Conservation (phyloP, 1,140 invertebrate genomes). For the Asbolus verrucosus region DNA sequence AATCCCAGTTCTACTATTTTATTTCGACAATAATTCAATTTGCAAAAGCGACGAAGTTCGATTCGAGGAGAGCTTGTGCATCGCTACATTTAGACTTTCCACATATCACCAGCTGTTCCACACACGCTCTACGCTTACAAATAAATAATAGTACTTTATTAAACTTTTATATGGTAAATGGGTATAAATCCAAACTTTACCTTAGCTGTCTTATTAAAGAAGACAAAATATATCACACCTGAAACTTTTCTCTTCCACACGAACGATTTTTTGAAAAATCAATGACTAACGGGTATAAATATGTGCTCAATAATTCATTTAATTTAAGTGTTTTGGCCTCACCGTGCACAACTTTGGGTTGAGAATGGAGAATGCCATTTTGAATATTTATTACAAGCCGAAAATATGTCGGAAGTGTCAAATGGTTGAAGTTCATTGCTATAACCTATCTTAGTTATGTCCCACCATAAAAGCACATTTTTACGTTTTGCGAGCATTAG, state of each 20-base stretch:
- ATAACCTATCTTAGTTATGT: no score
- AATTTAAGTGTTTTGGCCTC: no score
- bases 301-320: no score
- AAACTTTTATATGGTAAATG: constrained; percentile 37
- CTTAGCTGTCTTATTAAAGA: constrained; percentile 36
- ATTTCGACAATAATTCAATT: constrained; percentile 52
- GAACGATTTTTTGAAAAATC: no score
- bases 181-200: constrained; percentile 31
- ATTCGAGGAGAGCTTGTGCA: constrained; percentile 46
- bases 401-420: no score
- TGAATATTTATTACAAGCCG: no score
- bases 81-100: constrained; percentile 37
- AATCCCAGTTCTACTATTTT: constrained; percentile 52
- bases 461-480: no score
- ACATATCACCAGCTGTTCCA: constrained; percentile 41
- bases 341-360: no score
- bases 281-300: no score
- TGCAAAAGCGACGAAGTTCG: constrained; percentile 51
- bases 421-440: no score
- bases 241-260: neutral
- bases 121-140: constrained; percentile 35
- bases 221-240: neutral
- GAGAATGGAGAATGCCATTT: no score
- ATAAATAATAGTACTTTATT: constrained; percentile 45
- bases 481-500: no score